Evolutionary conservation across 2,113 vertebrate genomes (phyloP).

Genomic region (Syngnathus typhle): DNA sequence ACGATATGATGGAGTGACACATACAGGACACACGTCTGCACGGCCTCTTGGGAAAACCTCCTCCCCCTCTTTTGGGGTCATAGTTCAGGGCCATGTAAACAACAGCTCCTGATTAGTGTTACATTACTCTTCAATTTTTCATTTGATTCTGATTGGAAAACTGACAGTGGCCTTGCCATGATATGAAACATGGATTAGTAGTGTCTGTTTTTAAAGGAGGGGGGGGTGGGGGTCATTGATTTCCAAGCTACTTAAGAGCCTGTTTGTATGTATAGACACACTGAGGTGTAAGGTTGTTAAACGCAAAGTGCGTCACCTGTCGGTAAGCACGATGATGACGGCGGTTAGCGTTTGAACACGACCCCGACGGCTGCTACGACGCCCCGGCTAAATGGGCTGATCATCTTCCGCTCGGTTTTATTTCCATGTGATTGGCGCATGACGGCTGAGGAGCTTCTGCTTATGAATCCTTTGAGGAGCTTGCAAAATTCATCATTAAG

Average conservation of each 20-base stretch:
- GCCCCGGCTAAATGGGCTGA: constrained; percentile 19
- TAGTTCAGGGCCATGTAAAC: constrained; percentile 68
- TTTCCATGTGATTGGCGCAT: constrained; percentile 25
- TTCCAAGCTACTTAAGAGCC: constrained; percentile 61
- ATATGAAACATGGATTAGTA: constrained; percentile 73
- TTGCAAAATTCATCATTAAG: neutral
- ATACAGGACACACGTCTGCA: constrained; percentile 37
- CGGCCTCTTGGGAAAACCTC: constrained; percentile 33
- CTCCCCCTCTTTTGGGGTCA: constrained; percentile 42
- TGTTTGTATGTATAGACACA: constrained; percentile 73
- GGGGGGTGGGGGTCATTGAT: constrained; percentile 47
- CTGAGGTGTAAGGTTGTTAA: constrained; percentile 66
- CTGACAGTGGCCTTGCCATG: constrained; percentile 10
- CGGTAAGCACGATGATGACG: constrained; percentile 18
- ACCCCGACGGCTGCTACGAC: constrained; percentile 6
- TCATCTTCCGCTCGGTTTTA: constrained; percentile 17
- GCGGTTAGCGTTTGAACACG: constrained; percentile 5
- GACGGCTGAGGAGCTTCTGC: neutral
- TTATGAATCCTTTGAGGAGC: neutral
- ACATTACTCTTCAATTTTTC: constrained; percentile 73
- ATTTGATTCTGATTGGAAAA: constrained; percentile 69
- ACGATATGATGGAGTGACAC: constrained; percentile 4
- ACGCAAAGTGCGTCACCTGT: constrained; percentile 70
- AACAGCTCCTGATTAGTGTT: constrained; percentile 68
- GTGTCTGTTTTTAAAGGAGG: constrained; percentile 37